phyloP scores from a whole-genome alignment of 2,113 vertebrate genomes.

The Clarias batrachus region DNA sequence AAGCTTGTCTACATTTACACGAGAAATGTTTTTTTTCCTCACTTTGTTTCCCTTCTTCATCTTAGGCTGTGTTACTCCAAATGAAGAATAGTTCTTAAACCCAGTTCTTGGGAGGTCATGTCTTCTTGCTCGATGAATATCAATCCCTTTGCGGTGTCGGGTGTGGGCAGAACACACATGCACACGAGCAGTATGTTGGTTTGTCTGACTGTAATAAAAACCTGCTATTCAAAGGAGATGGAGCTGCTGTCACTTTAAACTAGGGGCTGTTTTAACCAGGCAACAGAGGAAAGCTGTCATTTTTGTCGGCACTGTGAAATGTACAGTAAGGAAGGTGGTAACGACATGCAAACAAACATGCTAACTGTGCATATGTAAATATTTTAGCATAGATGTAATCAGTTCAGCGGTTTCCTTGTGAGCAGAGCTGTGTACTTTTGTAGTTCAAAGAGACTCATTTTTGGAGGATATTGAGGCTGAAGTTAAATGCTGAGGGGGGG shows the following conservation, averaged over 20 bases:
- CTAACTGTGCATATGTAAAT: not conserved
- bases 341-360: not conserved
- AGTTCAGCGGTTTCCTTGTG: not conserved
- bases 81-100: not conserved
- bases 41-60: constrained; percentile 20
- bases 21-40: constrained; percentile 12
- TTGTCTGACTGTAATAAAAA: not conserved
- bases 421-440: not conserved
- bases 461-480: not conserved
- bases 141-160: not conserved
- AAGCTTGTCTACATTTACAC: constrained; percentile 35
- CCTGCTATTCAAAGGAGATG: not conserved
- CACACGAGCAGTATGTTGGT: not conserved
- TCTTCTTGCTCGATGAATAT: not conserved
- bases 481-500: not conserved
- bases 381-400: not conserved
- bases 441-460: not conserved
- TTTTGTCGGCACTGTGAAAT: too few relatives aligned
- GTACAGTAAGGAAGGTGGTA: not conserved
- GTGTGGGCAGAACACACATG: not conserved
- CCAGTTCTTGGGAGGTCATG: not conserved
- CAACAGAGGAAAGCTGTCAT: not conserved
- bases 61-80: constrained; percentile 4
- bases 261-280: not conserved
- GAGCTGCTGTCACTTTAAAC: not conserved